Evolutionary conservation across 2,797 vertebrate genomes (phyloP), one percentile per base, ranked within the genome.

Genomic region (Enteromius thamalakanensis): DNA sequence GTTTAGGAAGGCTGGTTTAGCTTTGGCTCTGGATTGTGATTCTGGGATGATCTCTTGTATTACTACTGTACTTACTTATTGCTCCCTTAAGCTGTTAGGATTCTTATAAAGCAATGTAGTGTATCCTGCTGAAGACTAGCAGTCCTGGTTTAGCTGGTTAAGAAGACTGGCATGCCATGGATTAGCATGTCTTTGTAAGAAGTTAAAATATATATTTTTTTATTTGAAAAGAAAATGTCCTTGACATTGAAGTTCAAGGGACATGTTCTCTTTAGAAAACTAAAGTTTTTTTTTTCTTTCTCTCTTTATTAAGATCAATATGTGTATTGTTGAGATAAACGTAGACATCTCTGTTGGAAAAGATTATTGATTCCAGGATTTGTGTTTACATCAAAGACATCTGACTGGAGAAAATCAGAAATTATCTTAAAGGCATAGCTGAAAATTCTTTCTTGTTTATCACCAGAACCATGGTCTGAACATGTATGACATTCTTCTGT

Each of bases 311-410:
- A 1, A 34, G 14, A 68, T 67, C 9, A 23, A 17, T 23, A 53
- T 14, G 29, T 26, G 5, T 53, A 9, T 42, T 68, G 14, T 49
- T 51, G 21, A 14, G 19, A 51, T 29, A 49, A 49, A 29, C 23
- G 14, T 17, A n/a, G 6, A 37, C 62, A 51, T 47, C 6, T 65
- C 17, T 32, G 45, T 42, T 1, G 21, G 15, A 80, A 29, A 70
- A 26, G 37, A 21, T 11, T 79, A 37, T 21, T 69, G 9, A 80
- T 67, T 6, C 3, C 21, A 19, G 32, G 64, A 51, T 79, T 64
- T 26, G 32, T 34, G 7, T 79, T 79, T 53, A 68, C 47, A 40
- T 42, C 47, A 79, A 69, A 79, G 14, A 32, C 29, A 67, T 40
- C 58, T 40, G 6, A 34, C 29, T 74, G 47, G 6, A 53, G 47